A percentile compares a stretch with the other conserved stretches of the same genome.
These are phyloP conservation scores for Rapana venosa DNA, from an alignment of 2,888 invertebrate species.

Conservation along the genomic window DNA sequence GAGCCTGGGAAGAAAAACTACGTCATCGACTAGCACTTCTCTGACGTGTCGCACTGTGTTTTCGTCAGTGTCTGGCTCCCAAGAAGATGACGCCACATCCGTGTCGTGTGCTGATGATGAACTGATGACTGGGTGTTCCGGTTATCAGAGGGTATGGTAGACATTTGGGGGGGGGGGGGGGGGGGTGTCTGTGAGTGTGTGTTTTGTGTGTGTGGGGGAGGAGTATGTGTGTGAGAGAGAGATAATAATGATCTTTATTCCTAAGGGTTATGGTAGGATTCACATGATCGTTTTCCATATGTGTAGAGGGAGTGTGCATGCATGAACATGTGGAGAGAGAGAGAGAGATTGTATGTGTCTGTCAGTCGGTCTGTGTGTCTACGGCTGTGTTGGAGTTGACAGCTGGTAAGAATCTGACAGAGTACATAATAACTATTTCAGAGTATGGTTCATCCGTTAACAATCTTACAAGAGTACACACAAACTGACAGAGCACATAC, in stretches of 20 bases:
- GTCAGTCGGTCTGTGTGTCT: neutral
- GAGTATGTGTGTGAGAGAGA: neutral
- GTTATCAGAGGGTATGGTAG: conserved; percentile 38
- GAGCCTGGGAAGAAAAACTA: conserved; percentile 29
- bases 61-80: conserved; percentile 43
- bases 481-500: no score
- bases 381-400: neutral
- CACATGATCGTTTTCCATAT: no score
- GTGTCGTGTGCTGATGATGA: conserved; percentile 43
- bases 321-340: neutral
- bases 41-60: conserved; percentile 44
- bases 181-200: neutral
- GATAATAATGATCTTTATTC: neutral
- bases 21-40: neutral
- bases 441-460: no score
- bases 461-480: no score
- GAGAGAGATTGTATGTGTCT: neutral
- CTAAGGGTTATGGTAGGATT: no score
- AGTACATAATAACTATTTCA: neutral
- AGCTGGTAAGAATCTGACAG: no score
- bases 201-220: neutral
- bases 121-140: conserved; percentile 50
- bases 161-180: neutral
- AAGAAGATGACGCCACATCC: conserved; percentile 46
- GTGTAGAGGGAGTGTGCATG: conserved; percentile 4